phyloP scores from a whole-genome alignment of 1,140 invertebrate species.

The Temnothorax nylanderi region DNA sequence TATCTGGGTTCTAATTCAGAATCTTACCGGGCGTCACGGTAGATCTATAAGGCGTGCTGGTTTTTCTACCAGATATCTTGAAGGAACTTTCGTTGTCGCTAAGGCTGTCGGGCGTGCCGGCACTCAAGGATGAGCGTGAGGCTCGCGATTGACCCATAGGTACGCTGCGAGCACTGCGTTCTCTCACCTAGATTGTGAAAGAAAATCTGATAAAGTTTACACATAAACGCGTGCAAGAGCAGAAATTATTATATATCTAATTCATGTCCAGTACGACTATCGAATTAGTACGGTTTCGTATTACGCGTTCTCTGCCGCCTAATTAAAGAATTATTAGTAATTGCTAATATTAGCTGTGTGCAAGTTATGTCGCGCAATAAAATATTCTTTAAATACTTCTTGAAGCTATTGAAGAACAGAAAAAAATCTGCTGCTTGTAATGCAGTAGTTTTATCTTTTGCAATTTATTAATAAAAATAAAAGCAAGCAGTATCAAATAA shows the following conservation, averaged over 20 bases:
- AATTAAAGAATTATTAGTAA: slow-evolving; percentile 32
- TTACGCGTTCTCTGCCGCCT: slow-evolving; percentile 53
- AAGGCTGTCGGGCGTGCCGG: slow-evolving; percentile 94
- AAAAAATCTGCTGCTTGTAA: background rate
- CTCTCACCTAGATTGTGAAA: slow-evolving; percentile 90
- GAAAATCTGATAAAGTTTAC: slow-evolving; percentile 7
- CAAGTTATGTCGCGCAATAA: slow-evolving; percentile 28
- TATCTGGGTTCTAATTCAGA: background rate
- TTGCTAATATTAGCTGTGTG: slow-evolving; percentile 11
- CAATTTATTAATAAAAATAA: slow-evolving; percentile 7
- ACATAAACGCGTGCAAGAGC: background rate
- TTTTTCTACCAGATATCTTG: slow-evolving; percentile 83
- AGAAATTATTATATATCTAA: slow-evolving; percentile 20
- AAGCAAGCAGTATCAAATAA: background rate
- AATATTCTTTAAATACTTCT: background rate
- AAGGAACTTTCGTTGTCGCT: slow-evolving; percentile 94
- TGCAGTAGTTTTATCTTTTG: background rate
- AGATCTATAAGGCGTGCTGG: slow-evolving; percentile 82
- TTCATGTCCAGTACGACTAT: slow-evolving; percentile 12
- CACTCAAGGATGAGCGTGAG: slow-evolving; percentile 91
- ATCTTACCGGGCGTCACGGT: slow-evolving; percentile 86
- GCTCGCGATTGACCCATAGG: slow-evolving; percentile 91
- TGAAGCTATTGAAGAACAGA: background rate
- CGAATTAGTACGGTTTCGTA: slow-evolving; percentile 15
- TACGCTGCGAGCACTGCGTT: slow-evolving; percentile 93